phyloP scores from a whole-genome alignment of 2,113 vertebrate genomes.

The Myanophis thanlyinensis region DNA sequence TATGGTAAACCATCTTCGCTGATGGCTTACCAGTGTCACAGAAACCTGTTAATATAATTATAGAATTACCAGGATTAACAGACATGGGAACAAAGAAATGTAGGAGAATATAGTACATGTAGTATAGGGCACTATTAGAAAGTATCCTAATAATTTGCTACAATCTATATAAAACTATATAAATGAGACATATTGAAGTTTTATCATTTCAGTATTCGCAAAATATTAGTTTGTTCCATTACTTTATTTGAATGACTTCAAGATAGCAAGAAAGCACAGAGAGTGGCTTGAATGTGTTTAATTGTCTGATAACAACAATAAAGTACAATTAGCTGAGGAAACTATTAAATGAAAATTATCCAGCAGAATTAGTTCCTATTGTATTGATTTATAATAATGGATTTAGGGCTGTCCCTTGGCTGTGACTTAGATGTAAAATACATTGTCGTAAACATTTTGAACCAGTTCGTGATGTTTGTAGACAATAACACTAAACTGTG shows the following conservation, averaged over 20 bases:
- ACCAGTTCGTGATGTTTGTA: background rate
- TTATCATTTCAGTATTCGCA: background rate
- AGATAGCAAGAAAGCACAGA: background rate
- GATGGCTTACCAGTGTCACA: background rate
- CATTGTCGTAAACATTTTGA: background rate
- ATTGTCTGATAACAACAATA: background rate
- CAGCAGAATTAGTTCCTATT: background rate
- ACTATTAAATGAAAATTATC: background rate
- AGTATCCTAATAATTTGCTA: background rate
- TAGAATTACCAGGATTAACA: background rate
- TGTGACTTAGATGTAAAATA: background rate
- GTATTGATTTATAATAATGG: background rate
- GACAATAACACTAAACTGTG: background rate
- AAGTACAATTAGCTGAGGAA: background rate
- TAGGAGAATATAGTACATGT: background rate
- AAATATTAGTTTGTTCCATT: background rate
- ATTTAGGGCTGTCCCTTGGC: background rate
- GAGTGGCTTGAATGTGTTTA: background rate
- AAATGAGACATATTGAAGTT: background rate
- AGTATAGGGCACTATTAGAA: background rate
- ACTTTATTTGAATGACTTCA: background rate
- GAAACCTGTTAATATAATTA: background rate
- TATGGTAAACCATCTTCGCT: background rate
- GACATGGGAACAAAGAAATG: background rate
- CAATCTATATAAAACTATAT: background rate